These are phyloP conservation scores for Penelope pileata DNA, from an alignment of 2,113 vertebrate genomes.

Conservation along the genomic window DNA sequence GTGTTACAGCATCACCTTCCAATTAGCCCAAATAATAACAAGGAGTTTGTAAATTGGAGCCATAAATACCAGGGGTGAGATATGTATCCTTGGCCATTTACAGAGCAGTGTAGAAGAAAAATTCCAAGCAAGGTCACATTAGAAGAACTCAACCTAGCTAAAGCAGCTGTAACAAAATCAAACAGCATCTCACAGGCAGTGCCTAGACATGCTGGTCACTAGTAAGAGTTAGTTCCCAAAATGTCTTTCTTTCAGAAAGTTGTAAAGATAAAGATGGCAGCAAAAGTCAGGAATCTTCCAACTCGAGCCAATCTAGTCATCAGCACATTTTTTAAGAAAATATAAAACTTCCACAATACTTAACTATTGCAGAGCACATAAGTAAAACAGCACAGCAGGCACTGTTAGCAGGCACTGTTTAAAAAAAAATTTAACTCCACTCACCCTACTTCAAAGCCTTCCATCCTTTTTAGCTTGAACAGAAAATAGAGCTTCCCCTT, in stretches of 20 bases:
- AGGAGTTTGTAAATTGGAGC: neutral
- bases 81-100: neutral
- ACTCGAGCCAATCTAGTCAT: neutral
- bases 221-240: neutral
- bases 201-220: rapidly evolving
- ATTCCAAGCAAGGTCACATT: neutral
- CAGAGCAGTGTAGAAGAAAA: neutral
- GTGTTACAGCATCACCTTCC: neutral
- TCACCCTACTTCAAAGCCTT: neutral
- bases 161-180: neutral
- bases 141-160: neutral
- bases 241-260: neutral
- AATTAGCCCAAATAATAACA: neutral
- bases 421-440: neutral
- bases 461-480: neutral
- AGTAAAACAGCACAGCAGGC: neutral
- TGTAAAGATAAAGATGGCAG: neutral
- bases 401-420: neutral
- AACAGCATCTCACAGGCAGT: neutral
- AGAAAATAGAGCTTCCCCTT: neutral
- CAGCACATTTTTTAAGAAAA: neutral
- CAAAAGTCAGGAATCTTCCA: neutral
- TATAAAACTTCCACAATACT: neutral
- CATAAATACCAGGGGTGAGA: neutral
- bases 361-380: neutral